Evolutionary conservation across 2,113 vertebrate species (phyloP).

Genomic region (Oryzias celebensis): DNA sequence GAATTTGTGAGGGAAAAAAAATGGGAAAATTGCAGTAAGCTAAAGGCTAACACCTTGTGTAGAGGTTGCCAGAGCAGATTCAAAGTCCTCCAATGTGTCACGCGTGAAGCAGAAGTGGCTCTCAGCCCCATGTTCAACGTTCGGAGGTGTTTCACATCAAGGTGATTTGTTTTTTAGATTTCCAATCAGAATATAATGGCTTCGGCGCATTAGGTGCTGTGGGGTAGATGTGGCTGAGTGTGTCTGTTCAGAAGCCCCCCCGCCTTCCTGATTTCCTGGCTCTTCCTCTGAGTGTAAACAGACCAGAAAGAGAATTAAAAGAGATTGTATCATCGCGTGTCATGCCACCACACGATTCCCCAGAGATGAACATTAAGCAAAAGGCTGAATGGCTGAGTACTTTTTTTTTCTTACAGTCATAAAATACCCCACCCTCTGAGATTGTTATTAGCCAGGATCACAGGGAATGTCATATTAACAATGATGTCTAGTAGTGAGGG

Average conservation of each 20-base stretch:
- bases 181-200: slow-evolving; percentile 58
- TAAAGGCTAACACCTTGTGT: slow-evolving; percentile 62
- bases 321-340: slow-evolving; percentile 57
- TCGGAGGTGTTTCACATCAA: slow-evolving; percentile 42
- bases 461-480: slow-evolving; percentile 77
- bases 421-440: slow-evolving; percentile 76
- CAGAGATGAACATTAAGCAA: slow-evolving; percentile 83
- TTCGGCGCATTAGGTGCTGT: slow-evolving; percentile 45
- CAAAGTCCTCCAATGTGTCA: slow-evolving; percentile 25
- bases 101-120: slow-evolving; percentile 22
- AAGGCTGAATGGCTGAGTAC: slow-evolving; percentile 64
- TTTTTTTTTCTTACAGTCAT: slow-evolving; percentile 61
- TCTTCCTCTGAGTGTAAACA: slow-evolving; percentile 71
- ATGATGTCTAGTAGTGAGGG: slow-evolving; percentile 78
- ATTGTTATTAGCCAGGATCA: slow-evolving; percentile 77
- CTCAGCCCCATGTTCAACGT: slow-evolving; percentile 19
- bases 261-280: slow-evolving; percentile 33
- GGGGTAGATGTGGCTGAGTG: slow-evolving; percentile 33
- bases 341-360: slow-evolving; percentile 73
- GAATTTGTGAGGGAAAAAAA: slow-evolving; percentile 58
- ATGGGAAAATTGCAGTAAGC: slow-evolving; percentile 46
- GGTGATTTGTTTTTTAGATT: slow-evolving; percentile 68
- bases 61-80: slow-evolving; percentile 36
- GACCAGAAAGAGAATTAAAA: slow-evolving; percentile 71
- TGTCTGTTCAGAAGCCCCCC: slow-evolving; percentile 21